Base-by-base conservation (phyloP, 2,888 invertebrate genomes). In the Idaea aversata region DNA sequence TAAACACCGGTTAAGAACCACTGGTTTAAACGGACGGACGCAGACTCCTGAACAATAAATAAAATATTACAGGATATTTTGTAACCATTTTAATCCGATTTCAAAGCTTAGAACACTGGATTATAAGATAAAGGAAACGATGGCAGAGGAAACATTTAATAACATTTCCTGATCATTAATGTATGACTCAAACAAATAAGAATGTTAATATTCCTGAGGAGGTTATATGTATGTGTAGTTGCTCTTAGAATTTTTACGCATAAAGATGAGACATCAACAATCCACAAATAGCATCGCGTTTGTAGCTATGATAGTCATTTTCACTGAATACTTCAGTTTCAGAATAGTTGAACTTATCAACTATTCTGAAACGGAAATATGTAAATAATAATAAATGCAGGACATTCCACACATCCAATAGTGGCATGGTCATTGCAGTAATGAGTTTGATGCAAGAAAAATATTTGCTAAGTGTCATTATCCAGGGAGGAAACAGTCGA, bases 41-140 rank as follows among this genome's bases (percentile, higher is more conserved):
- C 25, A 25, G 25, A 25, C 25, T 25, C 3, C 1, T 1, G 25
- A 25, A 25, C 25, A n/a, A n/a, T n/a, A n/a, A n/a, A n/a, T n/a
- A n/a, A n/a, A n/a, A n/a, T n/a, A n/a, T n/a, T n/a, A n/a, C n/a
- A n/a, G 25, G 25, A 25, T 25, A 3, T 3, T 25, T 25, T 25
- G 25, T 25, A 25, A 25, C 3, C 1, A 25, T 25, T 2, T 25
- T 25, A 25, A 25, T 25, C 25, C 25, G 25, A 36, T 36, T 36
- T 47, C 47, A 47, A 47, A 47, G 47, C 47, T 6, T 36, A 66
- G 63, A 59, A 34, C 59, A 66, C 34, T 66, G 65, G 64, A 61
- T 62, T 47, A 61, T 7, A 25, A 67, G 63, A 65, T 25, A 57
- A 61, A 57, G 25, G 5, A 65, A 25, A 65, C 16, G 15, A n/a